Conservation (phyloP, 2,888 invertebrate species). For the Eupithecia exiguata region DNA sequence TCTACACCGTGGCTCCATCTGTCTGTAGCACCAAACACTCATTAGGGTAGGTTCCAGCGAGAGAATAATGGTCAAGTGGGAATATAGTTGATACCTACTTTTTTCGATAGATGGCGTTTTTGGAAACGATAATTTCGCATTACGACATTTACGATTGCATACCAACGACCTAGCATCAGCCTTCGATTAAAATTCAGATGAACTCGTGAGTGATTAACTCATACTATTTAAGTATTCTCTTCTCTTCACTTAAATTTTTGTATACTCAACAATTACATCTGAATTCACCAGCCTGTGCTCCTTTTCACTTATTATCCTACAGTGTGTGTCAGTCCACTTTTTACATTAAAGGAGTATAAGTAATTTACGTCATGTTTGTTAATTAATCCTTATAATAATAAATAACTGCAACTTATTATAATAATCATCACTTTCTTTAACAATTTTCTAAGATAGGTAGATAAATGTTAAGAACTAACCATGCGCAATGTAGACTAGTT, state of each 20-base stretch:
- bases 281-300: too few relatives aligned
- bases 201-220: background rate
- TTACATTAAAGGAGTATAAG: background rate
- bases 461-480: background rate
- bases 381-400: background rate
- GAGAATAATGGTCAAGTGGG: background rate
- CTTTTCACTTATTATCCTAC: too few relatives aligned
- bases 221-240: too few relatives aligned
- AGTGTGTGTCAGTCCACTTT: too few relatives aligned
- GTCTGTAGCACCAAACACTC: background rate
- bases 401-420: background rate
- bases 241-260: too few relatives aligned
- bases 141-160: too few relatives aligned
- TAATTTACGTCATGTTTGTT: background rate
- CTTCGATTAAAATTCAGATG: background rate
- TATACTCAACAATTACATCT: too few relatives aligned
- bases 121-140: background rate
- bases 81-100: background rate
- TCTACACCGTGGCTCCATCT: slow-evolving; percentile 1
- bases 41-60: background rate
- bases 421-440: background rate
- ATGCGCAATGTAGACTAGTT: background rate
- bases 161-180: too few relatives aligned
- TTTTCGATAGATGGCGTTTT: slow-evolving; percentile 1
- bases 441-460: background rate